Evolutionary conservation across 2,797 vertebrate species (phyloP).

Genomic region (Zalophus californianus): DNA sequence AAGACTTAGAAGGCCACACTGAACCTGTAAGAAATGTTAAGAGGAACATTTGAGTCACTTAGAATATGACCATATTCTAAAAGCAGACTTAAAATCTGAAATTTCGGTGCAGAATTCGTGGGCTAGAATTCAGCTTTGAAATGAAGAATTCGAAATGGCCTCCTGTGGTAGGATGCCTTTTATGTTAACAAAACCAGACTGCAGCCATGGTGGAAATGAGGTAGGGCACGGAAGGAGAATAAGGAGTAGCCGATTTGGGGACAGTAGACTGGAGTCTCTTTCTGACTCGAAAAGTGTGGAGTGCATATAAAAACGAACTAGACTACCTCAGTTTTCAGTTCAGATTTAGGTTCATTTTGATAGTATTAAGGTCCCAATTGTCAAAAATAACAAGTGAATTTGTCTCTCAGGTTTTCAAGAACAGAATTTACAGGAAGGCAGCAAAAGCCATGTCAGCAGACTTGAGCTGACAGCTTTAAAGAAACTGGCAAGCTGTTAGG

Average conservation of each 20-base stretch:
- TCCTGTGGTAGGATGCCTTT: neutral
- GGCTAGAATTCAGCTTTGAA: constrained; percentile 34
- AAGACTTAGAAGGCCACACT: neutral
- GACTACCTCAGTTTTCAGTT: constrained; percentile 85
- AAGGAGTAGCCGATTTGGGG: neutral
- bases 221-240: neutral
- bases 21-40: neutral
- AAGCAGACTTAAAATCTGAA: constrained; percentile 81
- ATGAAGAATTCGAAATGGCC: constrained; percentile 43
- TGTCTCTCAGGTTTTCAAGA: constrained; percentile 83
- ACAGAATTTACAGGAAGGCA: constrained; percentile 81
- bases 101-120: constrained; percentile 59
- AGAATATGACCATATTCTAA: constrained; percentile 5
- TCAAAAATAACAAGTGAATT: constrained; percentile 70
- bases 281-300: constrained; percentile 23
- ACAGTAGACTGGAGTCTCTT: neutral
- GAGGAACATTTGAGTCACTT: constrained; percentile 24
- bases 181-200: neutral
- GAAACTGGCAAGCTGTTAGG: constrained; percentile 26
- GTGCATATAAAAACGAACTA: constrained; percentile 78
- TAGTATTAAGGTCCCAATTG: constrained; percentile 65
- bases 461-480: constrained; percentile 66
- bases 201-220: neutral
- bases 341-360: constrained; percentile 71
- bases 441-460: constrained; percentile 81